A percentile compares a stretch with the other conserved stretches of the same genome.
phyloP scores from a whole-genome alignment of 2,797 vertebrate genomes.

The Danionella dracula region DNA sequence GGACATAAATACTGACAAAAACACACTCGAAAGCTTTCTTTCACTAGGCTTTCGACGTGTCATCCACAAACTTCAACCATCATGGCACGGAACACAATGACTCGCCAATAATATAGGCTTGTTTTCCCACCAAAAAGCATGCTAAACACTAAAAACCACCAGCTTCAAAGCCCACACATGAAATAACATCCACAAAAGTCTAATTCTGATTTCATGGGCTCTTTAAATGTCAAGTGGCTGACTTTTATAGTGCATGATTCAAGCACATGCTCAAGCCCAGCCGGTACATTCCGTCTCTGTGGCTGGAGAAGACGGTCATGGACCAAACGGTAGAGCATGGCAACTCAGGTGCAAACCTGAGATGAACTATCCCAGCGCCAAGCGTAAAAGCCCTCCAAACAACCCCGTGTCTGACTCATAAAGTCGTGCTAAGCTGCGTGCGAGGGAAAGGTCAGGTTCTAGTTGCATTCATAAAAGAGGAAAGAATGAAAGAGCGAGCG shows the following conservation, averaged over 20 bases:
- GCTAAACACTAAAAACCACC: not conserved
- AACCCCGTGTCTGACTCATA: slow-evolving; percentile 50
- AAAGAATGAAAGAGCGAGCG: slow-evolving; percentile 25
- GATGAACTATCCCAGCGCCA: slow-evolving; percentile 13
- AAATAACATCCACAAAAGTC: not conserved
- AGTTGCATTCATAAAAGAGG: slow-evolving; percentile 58
- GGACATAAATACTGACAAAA: too few relatives aligned
- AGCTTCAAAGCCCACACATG: not conserved
- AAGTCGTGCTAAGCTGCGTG: slow-evolving; percentile 36
- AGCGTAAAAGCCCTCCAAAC: slow-evolving; percentile 46
- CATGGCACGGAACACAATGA: too few relatives aligned
- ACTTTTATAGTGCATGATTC: not conserved
- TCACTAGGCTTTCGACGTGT: too few relatives aligned
- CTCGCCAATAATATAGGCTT: not conserved
- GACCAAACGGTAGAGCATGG: slow-evolving; percentile 12
- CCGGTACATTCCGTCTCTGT: not conserved
- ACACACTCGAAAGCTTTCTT: too few relatives aligned
- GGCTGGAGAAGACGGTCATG: slow-evolving; percentile 1
- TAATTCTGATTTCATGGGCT: slow-evolving; percentile 3
- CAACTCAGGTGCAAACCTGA: slow-evolving; percentile 32
- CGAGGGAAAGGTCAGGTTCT: slow-evolving; percentile 56
- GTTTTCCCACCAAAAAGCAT: not conserved
- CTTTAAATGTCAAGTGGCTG: slow-evolving; percentile 4
- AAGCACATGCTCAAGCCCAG: not conserved
- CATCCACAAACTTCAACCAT: too few relatives aligned